A percentile compares a stretch with the other conserved stretches of the same genome.
Conservation (phyloP, 2,888 invertebrate species). For the Salpingus planirostris region DNA sequence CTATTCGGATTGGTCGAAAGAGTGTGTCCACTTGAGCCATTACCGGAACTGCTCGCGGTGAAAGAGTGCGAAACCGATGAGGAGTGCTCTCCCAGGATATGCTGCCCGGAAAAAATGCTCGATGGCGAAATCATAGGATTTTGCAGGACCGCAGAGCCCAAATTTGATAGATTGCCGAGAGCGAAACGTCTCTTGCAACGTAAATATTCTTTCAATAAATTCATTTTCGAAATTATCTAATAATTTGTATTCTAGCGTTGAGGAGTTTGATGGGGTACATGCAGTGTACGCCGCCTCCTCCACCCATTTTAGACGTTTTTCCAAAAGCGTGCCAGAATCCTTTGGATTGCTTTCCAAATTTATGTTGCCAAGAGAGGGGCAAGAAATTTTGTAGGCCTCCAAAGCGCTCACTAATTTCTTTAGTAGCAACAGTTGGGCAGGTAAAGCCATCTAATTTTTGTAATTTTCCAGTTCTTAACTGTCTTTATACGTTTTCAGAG, state of each 20-base stretch:
- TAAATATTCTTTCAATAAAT: constrained; percentile 26
- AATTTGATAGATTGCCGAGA: constrained; percentile 54
- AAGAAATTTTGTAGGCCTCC: constrained; percentile 65
- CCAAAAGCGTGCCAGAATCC: constrained; percentile 61
- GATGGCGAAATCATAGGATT: constrained; percentile 50
- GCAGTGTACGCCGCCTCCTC: constrained; percentile 63
- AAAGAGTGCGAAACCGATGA: constrained; percentile 58
- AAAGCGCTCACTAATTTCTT: constrained; percentile 57
- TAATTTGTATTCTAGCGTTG: constrained; percentile 28
- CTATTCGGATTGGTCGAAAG: constrained; percentile 59
- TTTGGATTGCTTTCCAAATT: constrained; percentile 69
- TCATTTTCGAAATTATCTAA: background rate
- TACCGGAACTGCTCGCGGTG: constrained; percentile 62
- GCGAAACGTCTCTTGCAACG: constrained; percentile 56
- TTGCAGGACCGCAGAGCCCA: constrained; percentile 61
- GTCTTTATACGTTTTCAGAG: constrained; percentile 21
- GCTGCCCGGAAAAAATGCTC: constrained; percentile 54
- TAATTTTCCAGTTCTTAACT: too few species aligned
- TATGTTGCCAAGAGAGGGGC: constrained; percentile 70
- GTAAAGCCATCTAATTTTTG: constrained; percentile 40
- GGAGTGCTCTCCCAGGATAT: constrained; percentile 68
- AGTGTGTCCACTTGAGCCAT: constrained; percentile 57
- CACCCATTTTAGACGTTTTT: constrained; percentile 59
- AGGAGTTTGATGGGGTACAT: constrained; percentile 50
- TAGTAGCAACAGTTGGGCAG: constrained; percentile 55